These are phyloP conservation scores for Drosophila repleta DNA, from an alignment of 1,140 invertebrate genomes.

Conservation along the genomic window DNA sequence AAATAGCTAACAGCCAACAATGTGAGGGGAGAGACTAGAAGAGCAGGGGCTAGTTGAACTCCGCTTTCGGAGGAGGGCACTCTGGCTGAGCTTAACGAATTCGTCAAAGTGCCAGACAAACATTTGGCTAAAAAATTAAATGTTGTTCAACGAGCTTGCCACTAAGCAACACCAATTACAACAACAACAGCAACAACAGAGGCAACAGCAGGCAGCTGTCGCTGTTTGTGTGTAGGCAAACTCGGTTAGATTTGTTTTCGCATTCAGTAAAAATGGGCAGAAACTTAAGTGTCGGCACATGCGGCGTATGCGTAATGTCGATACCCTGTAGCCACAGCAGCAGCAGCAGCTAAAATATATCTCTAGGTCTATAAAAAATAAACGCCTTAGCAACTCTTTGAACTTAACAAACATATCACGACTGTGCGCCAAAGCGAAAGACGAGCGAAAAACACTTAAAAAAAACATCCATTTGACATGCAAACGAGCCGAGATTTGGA, in stretches of 20 bases:
- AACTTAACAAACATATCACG: constrained; percentile 19
- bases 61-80: constrained; percentile 34
- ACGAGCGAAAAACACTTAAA: neutral
- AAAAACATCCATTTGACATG: neutral
- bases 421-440: neutral
- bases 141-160: constrained; percentile 43
- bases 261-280: constrained; percentile 21
- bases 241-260: constrained; percentile 49
- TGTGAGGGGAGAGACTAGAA: constrained; percentile 3
- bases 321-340: constrained; percentile 8
- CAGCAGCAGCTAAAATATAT: neutral
- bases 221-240: constrained; percentile 54
- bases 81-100: constrained; percentile 48
- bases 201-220: constrained; percentile 10
- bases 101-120: constrained; percentile 65
- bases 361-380: too few species aligned
- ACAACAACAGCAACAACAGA: constrained; percentile 27
- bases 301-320: constrained; percentile 70
- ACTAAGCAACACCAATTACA: constrained; percentile 25
- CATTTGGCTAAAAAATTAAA: constrained; percentile 52
- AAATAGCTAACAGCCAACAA: constrained; percentile 27
- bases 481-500: too few species aligned
- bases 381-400: too few species aligned
- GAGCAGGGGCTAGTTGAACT: constrained; percentile 22
- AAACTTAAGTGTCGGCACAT: constrained; percentile 71